These are phyloP conservation scores for Axinella damicornis DNA, from an alignment of 37 sponge, comb jelly and placozoan genomes.

Conservation along the genomic window DNA sequence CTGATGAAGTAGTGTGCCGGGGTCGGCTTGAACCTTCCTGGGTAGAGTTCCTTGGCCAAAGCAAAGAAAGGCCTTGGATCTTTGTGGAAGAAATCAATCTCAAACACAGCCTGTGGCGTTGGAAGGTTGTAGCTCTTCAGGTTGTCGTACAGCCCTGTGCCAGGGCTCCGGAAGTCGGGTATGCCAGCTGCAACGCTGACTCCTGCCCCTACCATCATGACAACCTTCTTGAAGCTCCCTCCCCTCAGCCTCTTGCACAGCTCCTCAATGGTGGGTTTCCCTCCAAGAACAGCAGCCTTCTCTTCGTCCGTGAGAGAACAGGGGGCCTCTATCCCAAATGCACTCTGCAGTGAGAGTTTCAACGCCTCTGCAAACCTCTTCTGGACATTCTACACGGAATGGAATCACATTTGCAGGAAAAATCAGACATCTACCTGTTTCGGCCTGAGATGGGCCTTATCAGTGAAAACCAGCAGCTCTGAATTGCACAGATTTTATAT, in stretches of 20 bases:
- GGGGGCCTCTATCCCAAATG: background rate
- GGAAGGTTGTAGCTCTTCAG: slow-evolving; percentile 74
- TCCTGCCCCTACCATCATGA: slow-evolving; percentile 87
- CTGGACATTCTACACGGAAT: background rate
- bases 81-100: slow-evolving; percentile 64
- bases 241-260: slow-evolving; percentile 45
- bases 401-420: too few species aligned
- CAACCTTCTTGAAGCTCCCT: slow-evolving; percentile 53
- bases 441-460: too few species aligned
- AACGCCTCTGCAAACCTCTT: background rate
- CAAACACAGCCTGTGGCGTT: slow-evolving; percentile 67
- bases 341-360: background rate
- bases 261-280: slow-evolving; percentile 13
- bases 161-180: slow-evolving; percentile 86
- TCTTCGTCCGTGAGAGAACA: slow-evolving; percentile 3
- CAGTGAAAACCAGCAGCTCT: too few species aligned
- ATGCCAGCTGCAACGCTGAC: slow-evolving; percentile 88
- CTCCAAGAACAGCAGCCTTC: slow-evolving; percentile 1
- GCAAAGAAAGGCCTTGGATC: slow-evolving; percentile 79
- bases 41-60: slow-evolving; percentile 73
- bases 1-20: slow-evolving; percentile 71
- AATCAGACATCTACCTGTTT: too few species aligned
- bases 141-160: slow-evolving; percentile 83
- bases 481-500: too few species aligned
- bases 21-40: slow-evolving; percentile 64